Conservation (phyloP, 2,113 vertebrate species). For the Strix aluco region DNA sequence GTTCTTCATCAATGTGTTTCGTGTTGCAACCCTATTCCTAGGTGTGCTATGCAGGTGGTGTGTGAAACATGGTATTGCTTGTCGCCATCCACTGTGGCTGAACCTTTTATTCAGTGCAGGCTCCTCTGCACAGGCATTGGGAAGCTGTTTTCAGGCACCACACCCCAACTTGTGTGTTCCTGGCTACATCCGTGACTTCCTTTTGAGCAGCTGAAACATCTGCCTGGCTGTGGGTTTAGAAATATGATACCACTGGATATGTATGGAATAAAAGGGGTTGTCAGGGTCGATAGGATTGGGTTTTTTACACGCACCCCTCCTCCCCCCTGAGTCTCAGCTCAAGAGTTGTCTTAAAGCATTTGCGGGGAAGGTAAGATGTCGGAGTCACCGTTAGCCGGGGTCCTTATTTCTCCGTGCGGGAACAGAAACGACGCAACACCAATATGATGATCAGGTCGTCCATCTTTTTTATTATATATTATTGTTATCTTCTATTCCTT, state of each 20-base stretch:
- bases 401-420: too few relatives aligned
- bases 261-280: background rate
- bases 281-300: background rate
- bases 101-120: background rate
- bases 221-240: background rate
- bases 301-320: background rate
- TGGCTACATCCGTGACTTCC: background rate
- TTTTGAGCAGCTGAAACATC: background rate
- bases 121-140: background rate
- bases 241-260: rapidly evolving
- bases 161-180: rapidly evolving
- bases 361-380: background rate
- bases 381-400: too few relatives aligned
- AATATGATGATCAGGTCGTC: too few relatives aligned
- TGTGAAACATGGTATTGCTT: background rate
- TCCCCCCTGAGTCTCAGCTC: background rate
- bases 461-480: too few relatives aligned
- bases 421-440: too few relatives aligned
- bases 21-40: background rate
- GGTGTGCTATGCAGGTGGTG: background rate
- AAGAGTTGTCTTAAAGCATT: background rate
- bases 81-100: rapidly evolving
- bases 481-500: too few relatives aligned
- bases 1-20: background rate
- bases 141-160: background rate